A percentile compares a stretch with the other conserved stretches of the same genome.
Conservation (phyloP, 2,888 invertebrate species). For the Ectemnius continuus region DNA sequence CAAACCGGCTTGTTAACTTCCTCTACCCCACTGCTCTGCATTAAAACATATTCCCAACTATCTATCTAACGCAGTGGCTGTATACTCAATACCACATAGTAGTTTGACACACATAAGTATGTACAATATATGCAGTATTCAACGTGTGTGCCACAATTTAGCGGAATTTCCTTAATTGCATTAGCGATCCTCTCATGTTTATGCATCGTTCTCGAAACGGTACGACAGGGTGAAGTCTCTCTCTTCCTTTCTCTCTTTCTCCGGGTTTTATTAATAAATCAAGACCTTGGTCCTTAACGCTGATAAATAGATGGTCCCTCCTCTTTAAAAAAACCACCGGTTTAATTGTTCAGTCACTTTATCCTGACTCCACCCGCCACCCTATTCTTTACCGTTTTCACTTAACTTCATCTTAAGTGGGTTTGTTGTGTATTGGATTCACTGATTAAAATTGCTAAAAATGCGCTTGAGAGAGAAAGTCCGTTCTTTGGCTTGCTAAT, state of each 20-base stretch:
- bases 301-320: too few species aligned
- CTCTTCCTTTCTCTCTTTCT: not conserved
- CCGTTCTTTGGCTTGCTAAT: too few species aligned
- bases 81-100: not conserved
- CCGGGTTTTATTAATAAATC: too few species aligned
- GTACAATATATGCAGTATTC: not conserved
- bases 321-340: too few species aligned
- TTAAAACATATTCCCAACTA: not conserved
- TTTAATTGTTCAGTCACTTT: too few species aligned
- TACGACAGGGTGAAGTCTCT: not conserved
- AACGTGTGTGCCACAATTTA: not conserved
- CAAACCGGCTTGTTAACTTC: slow-evolving; percentile 1
- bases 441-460: too few species aligned
- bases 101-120: slow-evolving; percentile 5
- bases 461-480: too few species aligned
- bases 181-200: not conserved
- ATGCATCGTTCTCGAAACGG: not conserved
- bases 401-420: too few species aligned
- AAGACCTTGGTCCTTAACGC: too few species aligned
- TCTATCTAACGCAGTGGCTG: not conserved
- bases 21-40: not conserved
- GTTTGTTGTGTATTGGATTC: too few species aligned
- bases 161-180: not conserved
- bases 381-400: too few species aligned
- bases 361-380: too few species aligned